A percentile compares a stretch with the other conserved stretches of the same genome.
These are phyloP conservation scores for Rhabdomys pumilio DNA, from an alignment of 2,797 vertebrate genomes.

Conservation along the genomic window DNA sequence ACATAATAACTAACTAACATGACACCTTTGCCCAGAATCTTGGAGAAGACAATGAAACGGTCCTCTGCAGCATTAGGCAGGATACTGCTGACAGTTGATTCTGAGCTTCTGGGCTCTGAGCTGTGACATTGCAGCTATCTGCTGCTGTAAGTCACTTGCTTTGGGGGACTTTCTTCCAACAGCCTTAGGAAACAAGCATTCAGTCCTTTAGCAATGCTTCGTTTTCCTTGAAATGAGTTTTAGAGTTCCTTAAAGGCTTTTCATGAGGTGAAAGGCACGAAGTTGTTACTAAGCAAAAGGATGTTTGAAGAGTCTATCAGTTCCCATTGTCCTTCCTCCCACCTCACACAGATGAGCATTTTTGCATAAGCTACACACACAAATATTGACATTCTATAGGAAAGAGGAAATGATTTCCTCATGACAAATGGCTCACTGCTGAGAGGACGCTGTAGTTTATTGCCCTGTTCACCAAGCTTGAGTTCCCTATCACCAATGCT, in stretches of 20 bases:
- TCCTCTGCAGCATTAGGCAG: neutral
- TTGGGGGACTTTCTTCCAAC: neutral
- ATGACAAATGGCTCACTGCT: neutral
- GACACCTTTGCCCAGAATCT: neutral
- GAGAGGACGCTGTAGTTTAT: neutral
- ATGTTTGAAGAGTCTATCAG: neutral
- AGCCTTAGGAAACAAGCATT: neutral
- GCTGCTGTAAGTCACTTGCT: neutral
- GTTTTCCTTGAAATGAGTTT: constrained; percentile 16
- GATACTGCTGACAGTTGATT: neutral
- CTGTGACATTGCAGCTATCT: neutral
- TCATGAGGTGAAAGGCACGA: neutral
- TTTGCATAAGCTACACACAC: neutral
- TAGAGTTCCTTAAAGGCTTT: neutral
- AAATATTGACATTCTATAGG: neutral
- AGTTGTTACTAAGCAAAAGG: neutral
- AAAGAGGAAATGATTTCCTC: neutral
- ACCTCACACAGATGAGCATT: neutral
- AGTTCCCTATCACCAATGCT: neutral
- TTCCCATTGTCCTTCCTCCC: neutral
- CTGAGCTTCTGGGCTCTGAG: neutral
- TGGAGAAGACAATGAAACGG: neutral
- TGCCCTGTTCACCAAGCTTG: neutral
- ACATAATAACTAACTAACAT: neutral
- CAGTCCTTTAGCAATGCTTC: neutral